Conservation (phyloP, 2,888 invertebrate species). For the Tortricodes alternella region DNA sequence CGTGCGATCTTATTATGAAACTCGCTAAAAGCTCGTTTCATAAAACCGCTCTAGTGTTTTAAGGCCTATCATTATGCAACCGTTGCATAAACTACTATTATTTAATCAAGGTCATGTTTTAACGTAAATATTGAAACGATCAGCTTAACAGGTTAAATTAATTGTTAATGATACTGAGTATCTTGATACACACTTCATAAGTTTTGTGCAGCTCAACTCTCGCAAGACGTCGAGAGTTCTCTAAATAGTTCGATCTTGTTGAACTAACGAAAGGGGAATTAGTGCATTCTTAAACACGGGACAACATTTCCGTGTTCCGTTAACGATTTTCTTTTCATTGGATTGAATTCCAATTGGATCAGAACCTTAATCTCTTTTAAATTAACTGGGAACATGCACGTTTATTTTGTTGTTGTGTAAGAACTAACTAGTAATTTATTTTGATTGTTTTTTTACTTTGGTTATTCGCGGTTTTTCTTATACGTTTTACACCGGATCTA, state of each 20-base stretch:
- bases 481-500: no score
- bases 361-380: constrained; percentile 34
- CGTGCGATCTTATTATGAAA: no score
- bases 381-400: neutral
- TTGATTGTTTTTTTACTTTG: neutral
- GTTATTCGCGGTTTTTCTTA: neutral
- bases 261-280: constrained; percentile 65
- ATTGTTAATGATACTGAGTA: no score
- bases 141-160: no score
- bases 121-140: no score
- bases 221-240: constrained; percentile 52
- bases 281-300: constrained; percentile 55
- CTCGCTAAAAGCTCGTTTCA: no score
- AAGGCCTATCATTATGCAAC: no score
- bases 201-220: neutral
- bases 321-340: constrained; percentile 31
- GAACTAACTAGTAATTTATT: neutral
- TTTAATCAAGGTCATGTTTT: no score
- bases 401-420: neutral
- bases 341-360: constrained; percentile 29
- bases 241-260: constrained; percentile 68
- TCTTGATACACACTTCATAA: no score
- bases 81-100: no score
- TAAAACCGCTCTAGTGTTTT: no score
- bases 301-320: constrained; percentile 60